Base-by-base conservation (phyloP, 2,797 vertebrate genomes). In the Parotocinclus haroldoi region DNA sequence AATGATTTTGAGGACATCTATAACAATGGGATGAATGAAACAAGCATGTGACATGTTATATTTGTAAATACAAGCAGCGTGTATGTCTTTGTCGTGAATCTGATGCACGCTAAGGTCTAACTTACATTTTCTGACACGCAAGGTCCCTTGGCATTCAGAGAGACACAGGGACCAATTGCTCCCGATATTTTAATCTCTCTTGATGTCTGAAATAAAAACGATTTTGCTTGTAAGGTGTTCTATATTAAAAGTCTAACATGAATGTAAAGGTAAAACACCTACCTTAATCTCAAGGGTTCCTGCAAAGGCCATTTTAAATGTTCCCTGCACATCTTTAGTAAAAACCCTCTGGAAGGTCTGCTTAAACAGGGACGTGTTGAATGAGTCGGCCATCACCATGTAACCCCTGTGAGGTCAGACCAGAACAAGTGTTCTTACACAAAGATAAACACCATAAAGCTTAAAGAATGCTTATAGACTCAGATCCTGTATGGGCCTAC, bases 331-430 rank as follows among this genome's bases (percentile, higher is more conserved):
- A 9, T 97, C 96, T 86, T 96, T 98, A 40, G 89, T 93, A 78
- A 98, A 98, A 66, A 98, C 95, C 78, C 96, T 93, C 83, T 98
- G 96, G 84, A 98, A 98, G 38, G 96, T 98, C 77, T 98, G 96
- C 78, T 97, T 98, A 79, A 98, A 98, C 72, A 98, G 88, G 44
- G 96, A 97, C 0, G 95, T 98, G 83, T 96, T 98, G 89, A 98
- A 98, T 76, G 96, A 97, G 75, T 98, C 96, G 0, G 95, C 96
- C 96, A 98, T 98, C 73, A 98, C 94, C 95, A 98, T 96, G 85
- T 96, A 97, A 12, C 96, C 96, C 58, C 96, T 72, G 46, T 3
- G 50, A 12, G 1, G 40, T 1, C 16, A 40, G 11, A 56, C 10
- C 10, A 56, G 11, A 16, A 17, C 3, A 37, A 36, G 7, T 2